phyloP scores from a whole-genome alignment of 2,888 invertebrate genomes.

The Harpalus rufipes region DNA sequence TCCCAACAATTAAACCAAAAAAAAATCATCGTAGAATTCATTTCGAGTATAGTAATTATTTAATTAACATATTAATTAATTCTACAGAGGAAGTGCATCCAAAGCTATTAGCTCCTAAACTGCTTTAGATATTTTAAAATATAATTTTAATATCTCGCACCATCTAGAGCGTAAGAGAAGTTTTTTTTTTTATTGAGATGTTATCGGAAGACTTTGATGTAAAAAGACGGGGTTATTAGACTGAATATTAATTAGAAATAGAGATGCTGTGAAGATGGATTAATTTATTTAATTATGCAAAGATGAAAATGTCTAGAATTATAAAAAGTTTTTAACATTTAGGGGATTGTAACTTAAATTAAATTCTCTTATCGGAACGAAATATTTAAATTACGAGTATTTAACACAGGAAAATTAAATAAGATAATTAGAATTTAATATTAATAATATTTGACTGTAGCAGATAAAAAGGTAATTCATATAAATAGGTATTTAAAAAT shows the following conservation, averaged over 20 bases:
- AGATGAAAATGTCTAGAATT: conserved; percentile 22
- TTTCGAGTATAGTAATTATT: conserved; percentile 31
- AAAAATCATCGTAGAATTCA: conserved; percentile 11
- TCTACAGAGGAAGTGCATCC: conserved; percentile 16
- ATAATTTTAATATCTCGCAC: conserved; percentile 21
- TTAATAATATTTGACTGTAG: no score
- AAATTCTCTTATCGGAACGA: neutral
- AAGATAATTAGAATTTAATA: neutral
- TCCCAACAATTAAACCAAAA: conserved; percentile 15
- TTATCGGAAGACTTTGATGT: conserved; percentile 30
- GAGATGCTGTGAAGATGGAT: neutral
- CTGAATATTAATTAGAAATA: conserved; percentile 42
- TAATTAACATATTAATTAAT: conserved; percentile 47
- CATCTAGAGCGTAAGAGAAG: conserved; percentile 28
- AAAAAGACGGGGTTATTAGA: conserved; percentile 31
- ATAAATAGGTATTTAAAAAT: no score
- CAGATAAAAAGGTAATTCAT: no score
- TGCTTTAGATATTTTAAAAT: conserved; percentile 41
- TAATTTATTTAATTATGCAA: conserved; percentile 33
- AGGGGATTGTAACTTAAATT: neutral
- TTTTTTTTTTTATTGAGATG: conserved; percentile 27
- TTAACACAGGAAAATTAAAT: neutral
- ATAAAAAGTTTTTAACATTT: neutral
- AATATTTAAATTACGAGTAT: conserved; percentile 2
- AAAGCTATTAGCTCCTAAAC: conserved; percentile 38